Percentiles rank a stretch among this genome's conserved stretches.
Evolutionary conservation across 2,113 vertebrate genomes (phyloP).

Genomic region (Tragulus kanchil): DNA sequence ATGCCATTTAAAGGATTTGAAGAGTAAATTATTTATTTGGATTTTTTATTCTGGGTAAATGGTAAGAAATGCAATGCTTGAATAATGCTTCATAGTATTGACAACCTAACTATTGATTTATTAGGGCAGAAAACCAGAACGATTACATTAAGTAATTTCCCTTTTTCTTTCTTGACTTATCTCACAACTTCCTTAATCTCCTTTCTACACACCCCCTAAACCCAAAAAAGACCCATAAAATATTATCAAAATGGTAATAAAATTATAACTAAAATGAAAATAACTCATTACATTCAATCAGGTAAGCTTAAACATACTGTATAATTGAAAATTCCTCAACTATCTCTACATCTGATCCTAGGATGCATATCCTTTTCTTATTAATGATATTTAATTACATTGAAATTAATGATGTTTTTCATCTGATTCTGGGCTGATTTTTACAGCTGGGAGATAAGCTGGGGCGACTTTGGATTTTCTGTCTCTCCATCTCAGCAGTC

Average conservation of each 20-base stretch:
- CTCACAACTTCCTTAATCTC: slow-evolving; percentile 12
- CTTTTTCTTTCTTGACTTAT: slow-evolving; percentile 29
- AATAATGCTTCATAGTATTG: slow-evolving; percentile 53
- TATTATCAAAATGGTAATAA: neutral
- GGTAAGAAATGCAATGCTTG: slow-evolving; percentile 19
- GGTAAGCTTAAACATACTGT: neutral
- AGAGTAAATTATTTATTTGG: slow-evolving; percentile 57
- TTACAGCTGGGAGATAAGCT: slow-evolving; percentile 81
- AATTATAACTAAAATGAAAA: neutral
- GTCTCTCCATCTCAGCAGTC: slow-evolving; percentile 71
- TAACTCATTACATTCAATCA: neutral
- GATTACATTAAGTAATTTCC: slow-evolving; percentile 63
- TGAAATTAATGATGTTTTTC: slow-evolving; percentile 87
- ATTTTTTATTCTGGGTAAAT: slow-evolving; percentile 57
- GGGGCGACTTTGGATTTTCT: slow-evolving; percentile 71
- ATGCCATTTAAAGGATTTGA: slow-evolving; percentile 53
- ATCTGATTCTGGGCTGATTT: slow-evolving; percentile 79
- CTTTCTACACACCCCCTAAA: neutral
- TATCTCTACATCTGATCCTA: neutral
- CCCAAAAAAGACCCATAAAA: neutral
- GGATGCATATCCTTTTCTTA: neutral
- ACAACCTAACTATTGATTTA: slow-evolving; percentile 62
- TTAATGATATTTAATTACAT: slow-evolving; percentile 88
- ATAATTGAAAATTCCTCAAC: neutral
- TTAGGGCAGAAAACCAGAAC: slow-evolving; percentile 59